Evolutionary conservation across 2,113 vertebrate genomes (phyloP), one percentile per base, ranked within the genome.

Genomic region (Cynoglossus semilaevis): DNA sequence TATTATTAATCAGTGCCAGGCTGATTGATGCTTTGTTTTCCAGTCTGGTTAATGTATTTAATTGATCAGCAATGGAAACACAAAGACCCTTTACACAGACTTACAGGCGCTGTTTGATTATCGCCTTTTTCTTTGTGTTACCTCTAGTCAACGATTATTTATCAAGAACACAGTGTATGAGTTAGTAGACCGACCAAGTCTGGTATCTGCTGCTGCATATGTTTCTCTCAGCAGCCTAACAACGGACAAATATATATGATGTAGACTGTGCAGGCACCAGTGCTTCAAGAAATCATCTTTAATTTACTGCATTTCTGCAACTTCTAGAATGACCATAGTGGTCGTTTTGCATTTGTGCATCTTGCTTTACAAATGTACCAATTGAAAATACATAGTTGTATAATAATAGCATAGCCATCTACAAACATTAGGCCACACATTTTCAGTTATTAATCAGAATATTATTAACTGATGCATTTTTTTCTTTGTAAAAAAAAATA

Each of bases 131-230:
- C 47, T 34, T 46, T 45, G 37, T 60, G 69, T 67, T 50, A 62
- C 1, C 29, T 42, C 60, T 68, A 57, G 65, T 51, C 43, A 61
- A 43, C 69, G 66, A 84, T 70, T 48, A 76, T 82, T 81, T 50
- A 77, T 86, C 72, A 85, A 59, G 65, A 64, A 61, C 38, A 55
- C 54, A 51, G 18, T 46, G 41, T 45, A 71, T 74, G 51, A 70
- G 44, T 66, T 45, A 19, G 58, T 63, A 68, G 70, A 29, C 14
- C 71, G n/a, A 9, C 42, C 18, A 14, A 59, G 45, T 61, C 72
- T 68, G 58, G 57, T 71, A 50, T 67, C 40, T 15, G 54, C 57
- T 38, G 41, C 42, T 38, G 34, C 54, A 56, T 75, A 73, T 51
- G 62, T 65, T 77, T 47, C 40, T 11, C 36, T 29, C 34, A 47